phyloP scores from a whole-genome alignment of 2,888 invertebrate species.

The Tetanocera ferruginea region DNA sequence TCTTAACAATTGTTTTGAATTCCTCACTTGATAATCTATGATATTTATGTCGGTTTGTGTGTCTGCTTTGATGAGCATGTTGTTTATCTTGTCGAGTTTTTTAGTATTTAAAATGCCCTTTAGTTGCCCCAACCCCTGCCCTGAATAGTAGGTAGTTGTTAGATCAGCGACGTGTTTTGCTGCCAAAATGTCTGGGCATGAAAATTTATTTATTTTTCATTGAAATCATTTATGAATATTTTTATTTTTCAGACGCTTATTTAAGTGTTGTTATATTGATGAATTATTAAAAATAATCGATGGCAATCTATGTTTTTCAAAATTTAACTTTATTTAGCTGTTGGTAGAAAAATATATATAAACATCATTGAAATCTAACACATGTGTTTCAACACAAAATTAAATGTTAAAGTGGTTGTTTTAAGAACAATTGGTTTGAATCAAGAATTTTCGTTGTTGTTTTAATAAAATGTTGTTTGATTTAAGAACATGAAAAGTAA shows the following conservation, averaged over 20 bases:
- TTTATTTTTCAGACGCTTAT: not conserved
- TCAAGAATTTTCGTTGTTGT: too few relatives aligned
- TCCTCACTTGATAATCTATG: not conserved
- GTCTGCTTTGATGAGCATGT: constrained; percentile 1
- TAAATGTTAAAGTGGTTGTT: too few relatives aligned
- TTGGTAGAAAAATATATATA: too few relatives aligned
- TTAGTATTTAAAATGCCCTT: not conserved
- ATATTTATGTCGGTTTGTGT: not conserved
- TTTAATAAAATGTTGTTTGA: too few relatives aligned
- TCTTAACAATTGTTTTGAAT: not conserved
- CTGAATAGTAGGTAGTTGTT: not conserved
- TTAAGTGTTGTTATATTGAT: too few relatives aligned
- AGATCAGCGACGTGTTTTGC: not conserved
- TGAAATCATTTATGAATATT: not conserved
- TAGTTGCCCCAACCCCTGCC: not conserved
- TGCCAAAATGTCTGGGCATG: constrained; percentile 20
- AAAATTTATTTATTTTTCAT: not conserved
- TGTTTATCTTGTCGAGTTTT: not conserved
- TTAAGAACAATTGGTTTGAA: too few relatives aligned
- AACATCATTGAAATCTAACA: too few relatives aligned
- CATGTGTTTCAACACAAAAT: too few relatives aligned
- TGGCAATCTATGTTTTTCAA: too few relatives aligned
- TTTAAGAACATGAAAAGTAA: too few relatives aligned
- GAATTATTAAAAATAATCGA: too few relatives aligned
- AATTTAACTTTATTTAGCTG: too few relatives aligned